Evolutionary conservation across 2,113 vertebrate genomes (phyloP).

Genomic region (Nesogale talazaci): DNA sequence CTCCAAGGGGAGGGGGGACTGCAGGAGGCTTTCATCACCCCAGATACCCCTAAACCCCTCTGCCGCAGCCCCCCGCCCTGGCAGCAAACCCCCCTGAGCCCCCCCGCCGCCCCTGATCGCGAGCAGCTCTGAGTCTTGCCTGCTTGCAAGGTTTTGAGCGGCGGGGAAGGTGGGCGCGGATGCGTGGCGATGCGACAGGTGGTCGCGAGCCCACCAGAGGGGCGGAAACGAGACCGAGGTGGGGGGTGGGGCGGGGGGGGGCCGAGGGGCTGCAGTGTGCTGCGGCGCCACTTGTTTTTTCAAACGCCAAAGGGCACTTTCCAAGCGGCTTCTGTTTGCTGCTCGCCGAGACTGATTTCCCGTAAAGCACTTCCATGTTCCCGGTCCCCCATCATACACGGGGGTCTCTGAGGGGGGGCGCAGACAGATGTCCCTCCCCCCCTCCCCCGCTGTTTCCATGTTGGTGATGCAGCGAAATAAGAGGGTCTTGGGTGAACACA

Average conservation of each 20-base stretch:
- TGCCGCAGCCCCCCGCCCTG: conserved; percentile 19
- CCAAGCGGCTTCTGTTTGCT: neutral
- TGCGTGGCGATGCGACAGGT: conserved; percentile 69
- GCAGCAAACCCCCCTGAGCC: neutral
- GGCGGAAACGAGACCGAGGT: neutral
- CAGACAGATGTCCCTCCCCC: neutral
- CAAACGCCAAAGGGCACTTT: conserved; percentile 35
- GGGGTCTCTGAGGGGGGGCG: neutral
- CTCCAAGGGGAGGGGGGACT: conserved; percentile 54
- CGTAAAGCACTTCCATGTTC: neutral
- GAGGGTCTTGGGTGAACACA: conserved; percentile 71
- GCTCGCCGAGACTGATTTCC: neutral
- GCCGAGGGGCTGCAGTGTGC: neutral
- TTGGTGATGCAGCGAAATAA: conserved; percentile 75
- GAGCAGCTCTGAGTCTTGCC: neutral
- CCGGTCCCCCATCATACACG: neutral
- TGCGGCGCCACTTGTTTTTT: neutral
- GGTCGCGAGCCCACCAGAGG: conserved; percentile 72
- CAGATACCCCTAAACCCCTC: conserved; percentile 30
- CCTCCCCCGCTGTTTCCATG: neutral
- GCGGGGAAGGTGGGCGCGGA: neutral
- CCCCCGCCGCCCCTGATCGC: neutral
- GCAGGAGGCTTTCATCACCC: conserved; percentile 59
- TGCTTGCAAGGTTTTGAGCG: neutral
- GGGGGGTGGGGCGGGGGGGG: no score